These are phyloP conservation scores for Metallyticus violacea DNA, from an alignment of 2,888 invertebrate species.

Conservation along the genomic window DNA sequence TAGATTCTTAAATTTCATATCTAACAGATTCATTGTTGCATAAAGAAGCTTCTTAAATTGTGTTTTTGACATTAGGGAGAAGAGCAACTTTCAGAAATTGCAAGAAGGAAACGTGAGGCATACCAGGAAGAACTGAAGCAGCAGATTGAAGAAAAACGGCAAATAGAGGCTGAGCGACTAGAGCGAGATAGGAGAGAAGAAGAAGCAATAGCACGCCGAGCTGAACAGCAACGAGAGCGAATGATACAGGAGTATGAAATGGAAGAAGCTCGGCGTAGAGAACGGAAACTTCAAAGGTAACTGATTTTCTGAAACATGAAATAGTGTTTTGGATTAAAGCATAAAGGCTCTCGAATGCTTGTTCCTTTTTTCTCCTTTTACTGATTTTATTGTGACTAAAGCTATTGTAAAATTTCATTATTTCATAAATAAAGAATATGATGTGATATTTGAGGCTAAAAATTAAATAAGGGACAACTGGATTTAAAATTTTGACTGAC, in stretches of 20 bases:
- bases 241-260: constrained; percentile 25
- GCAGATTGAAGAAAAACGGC: constrained; percentile 30
- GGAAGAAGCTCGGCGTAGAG: constrained; percentile 21
- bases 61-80: background rate
- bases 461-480: no score
- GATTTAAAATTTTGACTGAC: no score
- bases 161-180: constrained; percentile 19
- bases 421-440: no score
- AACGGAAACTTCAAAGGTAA: background rate
- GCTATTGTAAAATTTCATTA: no score
- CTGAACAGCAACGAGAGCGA: constrained; percentile 23
- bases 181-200: constrained; percentile 25
- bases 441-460: no score
- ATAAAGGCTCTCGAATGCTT: no score
- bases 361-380: no score
- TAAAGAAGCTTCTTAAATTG: background rate
- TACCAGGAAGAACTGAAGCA: constrained; percentile 27
- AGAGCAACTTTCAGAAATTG: background rate
- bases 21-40: background rate
- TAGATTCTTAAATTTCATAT: no score
- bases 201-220: constrained; percentile 22
- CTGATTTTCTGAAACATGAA: background rate
- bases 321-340: no score
- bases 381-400: no score
- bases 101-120: background rate